Percentiles rank a stretch among this genome's conserved stretches.
Conservation (phyloP, 2,113 vertebrate species). For the Lagopus leucura region DNA sequence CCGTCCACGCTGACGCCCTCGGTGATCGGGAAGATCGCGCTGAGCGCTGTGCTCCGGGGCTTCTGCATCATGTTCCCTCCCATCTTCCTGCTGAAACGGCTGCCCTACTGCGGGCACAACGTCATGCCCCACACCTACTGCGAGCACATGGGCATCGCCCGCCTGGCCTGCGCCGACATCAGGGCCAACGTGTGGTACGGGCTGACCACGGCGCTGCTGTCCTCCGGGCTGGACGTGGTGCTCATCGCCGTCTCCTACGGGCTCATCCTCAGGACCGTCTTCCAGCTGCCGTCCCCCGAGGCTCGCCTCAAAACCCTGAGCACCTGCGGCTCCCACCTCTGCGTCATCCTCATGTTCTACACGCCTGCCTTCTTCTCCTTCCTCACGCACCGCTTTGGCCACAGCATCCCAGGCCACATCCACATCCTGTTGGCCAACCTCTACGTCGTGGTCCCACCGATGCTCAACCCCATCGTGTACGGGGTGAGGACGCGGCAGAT, state of each 20-base stretch:
- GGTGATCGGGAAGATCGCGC: constrained; percentile 10
- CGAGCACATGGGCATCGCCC: constrained; percentile 79
- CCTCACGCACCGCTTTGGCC: constrained; percentile 61
- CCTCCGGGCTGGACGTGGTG: constrained; percentile 55
- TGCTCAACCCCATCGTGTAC: constrained; percentile 75
- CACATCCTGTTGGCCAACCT: constrained; percentile 73
- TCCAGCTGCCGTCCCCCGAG: background rate
- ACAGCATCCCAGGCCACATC: background rate
- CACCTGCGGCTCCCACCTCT: constrained; percentile 73
- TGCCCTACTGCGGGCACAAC: constrained; percentile 65
- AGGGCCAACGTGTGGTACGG: constrained; percentile 68
- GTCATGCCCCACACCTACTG: constrained; percentile 75
- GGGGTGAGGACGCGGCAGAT: constrained; percentile 72
- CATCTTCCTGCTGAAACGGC: constrained; percentile 65
- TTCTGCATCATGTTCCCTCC: constrained; percentile 66
- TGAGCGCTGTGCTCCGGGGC: background rate
- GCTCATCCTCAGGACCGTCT: constrained; percentile 49
- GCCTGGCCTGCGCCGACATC: constrained; percentile 75
- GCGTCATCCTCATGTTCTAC: constrained; percentile 72
- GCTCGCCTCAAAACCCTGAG: constrained; percentile 66
- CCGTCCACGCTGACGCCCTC: constrained; percentile 18
- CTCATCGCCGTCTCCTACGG: constrained; percentile 51
- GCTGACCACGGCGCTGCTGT: constrained; percentile 62
- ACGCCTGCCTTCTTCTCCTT: constrained; percentile 73
- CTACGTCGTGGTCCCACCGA: constrained; percentile 47